phyloP scores from a whole-genome alignment of 35 echinoderm and acorn worm species.

The Nesometra sesokonis region DNA sequence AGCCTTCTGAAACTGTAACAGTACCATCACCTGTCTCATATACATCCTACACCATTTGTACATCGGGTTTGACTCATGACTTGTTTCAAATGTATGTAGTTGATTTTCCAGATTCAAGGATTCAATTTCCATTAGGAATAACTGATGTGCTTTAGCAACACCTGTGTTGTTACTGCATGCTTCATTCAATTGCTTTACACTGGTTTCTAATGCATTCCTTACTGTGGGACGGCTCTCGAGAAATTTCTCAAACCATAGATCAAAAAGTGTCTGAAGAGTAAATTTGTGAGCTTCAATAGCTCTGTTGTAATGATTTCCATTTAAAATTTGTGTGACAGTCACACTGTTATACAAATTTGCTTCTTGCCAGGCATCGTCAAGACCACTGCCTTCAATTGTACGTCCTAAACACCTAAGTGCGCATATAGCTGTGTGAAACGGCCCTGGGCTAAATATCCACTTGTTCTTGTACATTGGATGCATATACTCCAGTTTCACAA shows the following conservation, averaged over 20 bases:
- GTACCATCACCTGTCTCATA: neutral
- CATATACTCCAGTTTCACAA: slow-evolving; percentile 11
- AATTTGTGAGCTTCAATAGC: slow-evolving; percentile 20
- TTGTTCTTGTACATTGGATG: slow-evolving; percentile 3
- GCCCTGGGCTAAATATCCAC: slow-evolving; percentile 1
- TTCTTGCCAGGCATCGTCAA: slow-evolving; percentile 6
- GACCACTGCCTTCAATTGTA: slow-evolving; percentile 23
- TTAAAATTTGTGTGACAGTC: slow-evolving; percentile 18
- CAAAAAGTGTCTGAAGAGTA: slow-evolving; percentile 18
- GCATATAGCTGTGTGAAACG: slow-evolving; percentile 16
- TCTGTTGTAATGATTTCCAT: slow-evolving; percentile 24
- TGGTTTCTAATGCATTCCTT: neutral
- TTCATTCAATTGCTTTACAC: neutral
- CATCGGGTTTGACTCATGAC: slow-evolving; percentile 1
- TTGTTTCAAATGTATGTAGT: slow-evolving; percentile 3
- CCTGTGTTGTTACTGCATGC: slow-evolving; percentile 1
- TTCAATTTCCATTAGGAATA: slow-evolving; percentile 5
- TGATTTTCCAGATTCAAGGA: slow-evolving; percentile 4
- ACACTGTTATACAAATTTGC: slow-evolving; percentile 15
- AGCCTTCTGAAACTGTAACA: slow-evolving; percentile 8
- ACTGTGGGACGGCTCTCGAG: neutral
- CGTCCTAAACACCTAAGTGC: slow-evolving; percentile 10
- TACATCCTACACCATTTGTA: slow-evolving; percentile 10
- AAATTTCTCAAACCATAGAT: slow-evolving; percentile 20
- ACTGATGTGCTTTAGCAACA: slow-evolving; percentile 17